Evolutionary conservation across 2,888 invertebrate species (phyloP).

Genomic region (Drosophila antonietae): DNA sequence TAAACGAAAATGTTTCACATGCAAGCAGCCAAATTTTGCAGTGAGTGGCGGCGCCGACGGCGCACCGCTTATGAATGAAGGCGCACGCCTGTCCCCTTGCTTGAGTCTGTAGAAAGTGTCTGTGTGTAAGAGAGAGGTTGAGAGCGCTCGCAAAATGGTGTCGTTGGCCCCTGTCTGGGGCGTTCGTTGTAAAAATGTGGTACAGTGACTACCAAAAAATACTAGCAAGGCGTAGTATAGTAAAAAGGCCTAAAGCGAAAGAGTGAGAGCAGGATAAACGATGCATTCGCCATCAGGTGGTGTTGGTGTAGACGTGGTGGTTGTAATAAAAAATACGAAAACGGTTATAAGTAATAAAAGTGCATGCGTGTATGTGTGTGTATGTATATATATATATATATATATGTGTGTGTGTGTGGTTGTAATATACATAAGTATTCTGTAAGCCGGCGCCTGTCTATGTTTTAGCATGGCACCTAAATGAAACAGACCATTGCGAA

Average conservation of each 20-base stretch:
- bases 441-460: constrained; percentile 34
- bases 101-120: constrained; percentile 6
- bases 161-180: constrained; percentile 73
- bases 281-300: constrained; percentile 32
- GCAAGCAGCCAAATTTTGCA: constrained; percentile 62
- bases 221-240: constrained; percentile 65
- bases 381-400: not conserved
- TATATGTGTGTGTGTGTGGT: constrained; percentile 11
- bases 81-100: constrained; percentile 51
- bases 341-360: constrained; percentile 69
- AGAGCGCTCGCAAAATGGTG: constrained; percentile 60
- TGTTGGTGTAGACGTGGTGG: constrained; percentile 18
- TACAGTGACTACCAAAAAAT: constrained; percentile 78
- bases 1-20: constrained; percentile 46
- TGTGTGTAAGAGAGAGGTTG: constrained; percentile 26
- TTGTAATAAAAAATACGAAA: constrained; percentile 67
- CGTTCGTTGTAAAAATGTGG: constrained; percentile 71
- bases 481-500: constrained; percentile 57
- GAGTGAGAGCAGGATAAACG: constrained; percentile 38
- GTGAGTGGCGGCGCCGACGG: constrained; percentile 35
- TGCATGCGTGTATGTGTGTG: constrained; percentile 3
- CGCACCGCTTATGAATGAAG: constrained; percentile 69
- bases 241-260: constrained; percentile 59
- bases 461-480: constrained; percentile 27
- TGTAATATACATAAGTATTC: constrained; percentile 30